Evolutionary conservation across 2,888 invertebrate species (phyloP).

Genomic region (Sussaba pulchella): DNA sequence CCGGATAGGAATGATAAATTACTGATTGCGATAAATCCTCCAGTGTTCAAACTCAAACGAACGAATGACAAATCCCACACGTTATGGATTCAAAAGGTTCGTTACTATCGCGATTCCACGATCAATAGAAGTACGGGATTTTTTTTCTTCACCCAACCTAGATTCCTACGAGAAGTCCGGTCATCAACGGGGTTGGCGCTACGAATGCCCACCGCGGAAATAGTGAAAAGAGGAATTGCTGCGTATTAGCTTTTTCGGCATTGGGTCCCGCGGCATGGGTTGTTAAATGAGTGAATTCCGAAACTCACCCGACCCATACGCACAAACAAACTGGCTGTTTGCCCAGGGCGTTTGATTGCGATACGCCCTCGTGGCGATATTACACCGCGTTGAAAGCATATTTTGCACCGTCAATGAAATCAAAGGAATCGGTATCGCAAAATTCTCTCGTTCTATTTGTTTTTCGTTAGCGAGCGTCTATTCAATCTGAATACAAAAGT

Average conservation of each 20-base stretch:
- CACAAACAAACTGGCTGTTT: not conserved
- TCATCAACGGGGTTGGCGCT: not conserved
- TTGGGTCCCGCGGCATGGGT: not conserved
- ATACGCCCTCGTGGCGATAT: not conserved
- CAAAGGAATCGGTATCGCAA: conserved; percentile 10
- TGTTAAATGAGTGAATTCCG: conserved; percentile 21
- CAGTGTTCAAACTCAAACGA: not conserved
- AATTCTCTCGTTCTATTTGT: not conserved
- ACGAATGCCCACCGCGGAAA: not conserved
- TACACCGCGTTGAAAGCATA: not conserved
- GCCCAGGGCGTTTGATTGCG: not conserved
- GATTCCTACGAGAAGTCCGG: not conserved
- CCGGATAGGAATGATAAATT: conserved; percentile 17
- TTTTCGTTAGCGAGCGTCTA: conserved; percentile 9
- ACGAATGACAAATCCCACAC: not conserved
- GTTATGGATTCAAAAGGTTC: not conserved
- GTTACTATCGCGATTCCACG: not conserved
- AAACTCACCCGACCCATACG: too few species aligned
- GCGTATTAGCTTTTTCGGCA: not conserved
- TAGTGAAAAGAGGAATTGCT: not conserved
- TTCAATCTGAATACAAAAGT: not conserved
- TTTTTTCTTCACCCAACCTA: too few species aligned
- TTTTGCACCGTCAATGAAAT: conserved; percentile 17
- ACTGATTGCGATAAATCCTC: conserved; percentile 3
- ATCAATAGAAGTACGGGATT: not conserved